Evolutionary conservation across 2,888 invertebrate genomes (phyloP).

Genomic region (Cerceris rybyensis): DNA sequence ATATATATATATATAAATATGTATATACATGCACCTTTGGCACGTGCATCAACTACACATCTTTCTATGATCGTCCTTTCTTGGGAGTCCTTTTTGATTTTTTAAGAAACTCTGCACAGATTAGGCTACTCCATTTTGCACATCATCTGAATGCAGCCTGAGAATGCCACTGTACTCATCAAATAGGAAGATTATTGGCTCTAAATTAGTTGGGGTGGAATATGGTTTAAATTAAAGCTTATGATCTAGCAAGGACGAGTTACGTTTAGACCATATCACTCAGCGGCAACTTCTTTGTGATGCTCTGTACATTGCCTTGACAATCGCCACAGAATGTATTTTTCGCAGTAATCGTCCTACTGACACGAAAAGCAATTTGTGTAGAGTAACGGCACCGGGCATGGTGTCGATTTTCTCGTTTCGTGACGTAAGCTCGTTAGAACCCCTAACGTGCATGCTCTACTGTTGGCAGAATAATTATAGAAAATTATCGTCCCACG

Average conservation of each 20-base stretch:
- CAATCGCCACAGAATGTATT: constrained; percentile 31
- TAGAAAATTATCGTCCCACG: constrained; percentile 62
- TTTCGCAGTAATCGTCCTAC: constrained; percentile 54
- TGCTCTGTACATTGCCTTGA: constrained; percentile 14
- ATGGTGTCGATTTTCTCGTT: constrained; percentile 55
- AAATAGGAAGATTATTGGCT: no score
- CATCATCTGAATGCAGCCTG: no score
- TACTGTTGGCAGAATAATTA: constrained; percentile 62
- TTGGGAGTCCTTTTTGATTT: no score
- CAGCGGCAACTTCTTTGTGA: constrained; percentile 9
- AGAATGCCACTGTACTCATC: no score
- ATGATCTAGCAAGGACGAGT: no score
- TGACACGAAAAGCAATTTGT: constrained; percentile 58
- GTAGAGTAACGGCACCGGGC: constrained; percentile 38
- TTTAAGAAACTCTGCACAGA: no score
- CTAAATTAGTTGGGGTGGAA: no score
- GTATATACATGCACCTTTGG: constrained; percentile 6
- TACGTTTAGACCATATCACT: no score
- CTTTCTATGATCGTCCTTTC: background rate
- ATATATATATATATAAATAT: no score
- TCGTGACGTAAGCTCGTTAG: constrained; percentile 63
- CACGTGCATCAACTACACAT: constrained; percentile 45
- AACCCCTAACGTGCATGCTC: constrained; percentile 56
- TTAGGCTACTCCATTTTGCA: no score
- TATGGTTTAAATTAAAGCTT: no score